Conservation (phyloP, 1,140 invertebrate species). For the Sarcophaga peregrina region DNA sequence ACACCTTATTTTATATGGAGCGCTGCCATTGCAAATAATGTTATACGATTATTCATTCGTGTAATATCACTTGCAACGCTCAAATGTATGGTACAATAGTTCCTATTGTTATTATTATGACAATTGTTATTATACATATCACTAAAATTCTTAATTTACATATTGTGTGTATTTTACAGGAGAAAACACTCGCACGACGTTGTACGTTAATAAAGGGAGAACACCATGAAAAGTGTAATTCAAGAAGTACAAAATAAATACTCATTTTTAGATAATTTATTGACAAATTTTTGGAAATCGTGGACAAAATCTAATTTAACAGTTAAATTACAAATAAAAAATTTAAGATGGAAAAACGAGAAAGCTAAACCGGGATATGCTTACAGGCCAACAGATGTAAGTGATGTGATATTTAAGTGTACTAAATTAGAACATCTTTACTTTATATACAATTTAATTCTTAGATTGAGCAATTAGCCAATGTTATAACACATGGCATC, state of each 20-base stretch:
- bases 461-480: slow-evolving; percentile 88
- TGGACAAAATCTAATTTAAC: slow-evolving; percentile 57
- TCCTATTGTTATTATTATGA: too few species aligned
- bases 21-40: too few species aligned
- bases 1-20: too few species aligned
- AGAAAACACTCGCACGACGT: too few species aligned
- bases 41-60: too few species aligned
- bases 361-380: slow-evolving; percentile 69
- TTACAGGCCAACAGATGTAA: slow-evolving; percentile 71
- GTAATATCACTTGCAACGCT: too few species aligned
- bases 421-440: not conserved
- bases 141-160: too few species aligned
- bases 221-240: slow-evolving; percentile 51
- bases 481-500: slow-evolving; percentile 90
- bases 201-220: too few species aligned
- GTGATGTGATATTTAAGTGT: slow-evolving; percentile 34
- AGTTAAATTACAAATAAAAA: slow-evolving; percentile 55
- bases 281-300: slow-evolving; percentile 60
- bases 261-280: slow-evolving; percentile 59
- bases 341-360: slow-evolving; percentile 69
- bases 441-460: not conserved
- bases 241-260: slow-evolving; percentile 60
- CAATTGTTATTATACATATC: too few species aligned
- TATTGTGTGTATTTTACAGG: too few species aligned
- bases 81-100: too few species aligned